phyloP scores from a whole-genome alignment of 2,113 vertebrate genomes.

The Vulpes vulpes region DNA sequence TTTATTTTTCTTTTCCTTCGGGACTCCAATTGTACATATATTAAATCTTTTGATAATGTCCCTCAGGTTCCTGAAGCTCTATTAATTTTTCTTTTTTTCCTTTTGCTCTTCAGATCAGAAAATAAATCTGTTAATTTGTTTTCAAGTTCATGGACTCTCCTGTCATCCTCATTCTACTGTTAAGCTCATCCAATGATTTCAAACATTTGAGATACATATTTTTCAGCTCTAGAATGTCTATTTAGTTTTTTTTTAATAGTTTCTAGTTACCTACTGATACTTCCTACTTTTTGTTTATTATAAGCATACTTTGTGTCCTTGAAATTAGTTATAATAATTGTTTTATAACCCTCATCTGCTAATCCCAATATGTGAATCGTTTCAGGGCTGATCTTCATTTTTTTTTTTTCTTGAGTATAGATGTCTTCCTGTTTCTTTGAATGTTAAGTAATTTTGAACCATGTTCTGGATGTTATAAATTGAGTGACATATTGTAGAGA shows the following conservation, averaged over 20 bases:
- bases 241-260: slow-evolving; percentile 40
- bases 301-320: not conserved
- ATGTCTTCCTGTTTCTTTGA: not conserved
- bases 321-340: not conserved
- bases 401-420: slow-evolving; percentile 9
- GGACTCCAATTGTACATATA: not conserved
- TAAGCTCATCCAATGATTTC: not conserved
- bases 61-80: not conserved
- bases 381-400: slow-evolving; percentile 1
- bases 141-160: not conserved
- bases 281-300: slow-evolving; percentile 5
- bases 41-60: slow-evolving; percentile 3
- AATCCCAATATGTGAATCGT: not conserved
- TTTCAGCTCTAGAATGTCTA: slow-evolving; percentile 50
- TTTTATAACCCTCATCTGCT: not conserved
- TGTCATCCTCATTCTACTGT: not conserved
- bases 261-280: not conserved
- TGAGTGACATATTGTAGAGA: not conserved
- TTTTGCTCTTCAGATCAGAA: slow-evolving; percentile 2
- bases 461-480: not conserved
- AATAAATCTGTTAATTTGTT: not conserved
- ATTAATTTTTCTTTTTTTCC: not conserved
- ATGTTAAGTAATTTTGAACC: not conserved
- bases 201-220: not conserved
- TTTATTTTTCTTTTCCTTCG: not conserved